Base-by-base conservation (phyloP, 2,888 invertebrate species). In the Parapristionchus giblindavisi region DNA sequence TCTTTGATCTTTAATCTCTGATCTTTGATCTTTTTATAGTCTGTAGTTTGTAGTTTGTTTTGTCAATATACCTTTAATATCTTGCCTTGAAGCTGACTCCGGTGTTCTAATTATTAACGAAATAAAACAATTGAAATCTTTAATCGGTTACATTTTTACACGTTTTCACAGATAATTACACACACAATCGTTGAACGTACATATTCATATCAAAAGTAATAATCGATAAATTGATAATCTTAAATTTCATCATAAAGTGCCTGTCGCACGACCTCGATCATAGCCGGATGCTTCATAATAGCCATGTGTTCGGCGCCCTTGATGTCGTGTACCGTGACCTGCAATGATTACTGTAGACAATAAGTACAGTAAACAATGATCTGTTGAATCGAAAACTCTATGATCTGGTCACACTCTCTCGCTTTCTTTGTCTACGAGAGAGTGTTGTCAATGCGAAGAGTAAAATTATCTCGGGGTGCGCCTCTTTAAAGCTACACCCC, bases 241-340 rank as follows among this genome's bases (percentile, higher is more conserved):
- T 27, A 56, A 6, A 56, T 14, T 56, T 56, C 56, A 56, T 68
- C 68, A 40, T 68, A 68, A 5, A 65, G 63, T 43, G 43, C 63
- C 29, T 65, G 40, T 24, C 63, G 43, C 24, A 65, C 63, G 14
- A 86, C 79, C 72, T 82, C 81, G 51, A 86, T 78, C 34, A 83
- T 83, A 65, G 81, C 76, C 2, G 81, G 80, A 76, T 84, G 80
- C 51, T 79, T 79, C 43, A 87, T 75, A 78, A 87, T 86, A 5
- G 78, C 80, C 84, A 87, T 84, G 78, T 87, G 87, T 58, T 87
- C 86, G 27, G 86, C 82, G n/a, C 80, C 81, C 24, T 79, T 78
- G 3, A 87, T 72, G 48, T 79, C 83, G 75, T 83, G 81, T 4
- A 79, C 66, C 2, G 82, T 81, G 17, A 83, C 81, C 78, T 83